Evolutionary conservation across 2,797 vertebrate species (phyloP).

Genomic region (Hylomyscus alleni): DNA sequence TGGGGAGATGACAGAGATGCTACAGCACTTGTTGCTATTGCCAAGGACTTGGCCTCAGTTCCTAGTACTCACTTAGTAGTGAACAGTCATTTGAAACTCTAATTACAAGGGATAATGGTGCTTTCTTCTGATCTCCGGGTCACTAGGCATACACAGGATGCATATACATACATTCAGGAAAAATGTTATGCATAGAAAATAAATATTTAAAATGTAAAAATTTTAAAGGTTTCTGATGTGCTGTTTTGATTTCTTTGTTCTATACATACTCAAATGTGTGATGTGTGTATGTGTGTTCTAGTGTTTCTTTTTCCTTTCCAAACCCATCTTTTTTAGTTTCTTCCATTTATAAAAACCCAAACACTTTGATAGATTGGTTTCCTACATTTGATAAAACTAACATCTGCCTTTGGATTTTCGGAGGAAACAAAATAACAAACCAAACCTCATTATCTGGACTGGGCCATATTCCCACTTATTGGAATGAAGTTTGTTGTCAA

Average conservation of each 20-base stretch:
- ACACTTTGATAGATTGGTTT: not conserved
- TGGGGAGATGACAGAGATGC: too few species aligned
- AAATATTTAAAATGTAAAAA: not conserved
- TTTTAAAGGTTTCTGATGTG: slow-evolving; percentile 11
- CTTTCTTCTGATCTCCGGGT: not conserved
- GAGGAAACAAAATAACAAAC: slow-evolving; percentile 91
- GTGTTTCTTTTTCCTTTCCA: not conserved
- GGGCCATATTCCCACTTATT: slow-evolving; percentile 90
- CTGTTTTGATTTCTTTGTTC: slow-evolving; percentile 29
- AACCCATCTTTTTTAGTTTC: not conserved
- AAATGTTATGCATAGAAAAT: not conserved
- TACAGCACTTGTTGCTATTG: not conserved
- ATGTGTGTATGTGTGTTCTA: not conserved
- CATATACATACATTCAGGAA: not conserved
- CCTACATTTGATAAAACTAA: slow-evolving; percentile 7
- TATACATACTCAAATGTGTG: not conserved
- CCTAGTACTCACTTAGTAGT: not conserved
- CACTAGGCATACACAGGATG: not conserved
- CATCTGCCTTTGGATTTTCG: slow-evolving; percentile 77
- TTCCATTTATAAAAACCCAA: slow-evolving; percentile 10
- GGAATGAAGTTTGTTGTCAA: slow-evolving; percentile 92
- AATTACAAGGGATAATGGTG: too few species aligned
- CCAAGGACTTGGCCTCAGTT: not conserved
- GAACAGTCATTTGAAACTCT: not conserved
- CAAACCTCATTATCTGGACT: slow-evolving; percentile 89